phyloP scores from a whole-genome alignment of 2,888 invertebrate genomes.

The Sesia bembeciformis region DNA sequence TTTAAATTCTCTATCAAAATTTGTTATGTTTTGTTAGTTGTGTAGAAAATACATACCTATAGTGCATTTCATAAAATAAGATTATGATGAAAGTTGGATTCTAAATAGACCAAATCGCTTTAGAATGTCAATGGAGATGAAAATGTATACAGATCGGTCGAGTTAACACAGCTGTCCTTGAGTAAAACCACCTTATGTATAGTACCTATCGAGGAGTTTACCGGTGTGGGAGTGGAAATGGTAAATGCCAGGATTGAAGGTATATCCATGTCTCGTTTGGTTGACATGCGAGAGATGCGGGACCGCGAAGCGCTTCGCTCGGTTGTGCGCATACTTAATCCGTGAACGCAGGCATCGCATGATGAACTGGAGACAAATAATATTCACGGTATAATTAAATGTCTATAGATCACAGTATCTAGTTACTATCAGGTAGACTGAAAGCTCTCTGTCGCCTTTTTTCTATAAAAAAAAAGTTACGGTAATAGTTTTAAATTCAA shows the following conservation, averaged over 20 bases:
- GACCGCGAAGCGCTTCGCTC: slow-evolving; percentile 59
- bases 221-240: slow-evolving; percentile 33
- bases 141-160: too few relatives aligned
- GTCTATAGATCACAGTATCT: too few relatives aligned
- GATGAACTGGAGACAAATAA: slow-evolving; percentile 17
- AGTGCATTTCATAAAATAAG: not conserved
- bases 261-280: slow-evolving; percentile 62
- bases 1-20: too few relatives aligned
- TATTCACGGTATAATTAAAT: too few relatives aligned
- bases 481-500: too few relatives aligned
- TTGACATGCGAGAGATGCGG: slow-evolving; percentile 52
- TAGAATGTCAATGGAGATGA: too few relatives aligned
- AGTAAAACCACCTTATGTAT: too few relatives aligned
- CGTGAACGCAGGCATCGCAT: slow-evolving; percentile 45
- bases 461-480: too few relatives aligned
- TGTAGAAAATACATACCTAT: too few relatives aligned
- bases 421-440: too few relatives aligned
- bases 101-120: not conserved
- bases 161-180: not conserved
- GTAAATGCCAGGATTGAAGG: slow-evolving; percentile 58
- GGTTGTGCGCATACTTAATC: slow-evolving; percentile 44
- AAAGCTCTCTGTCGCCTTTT: too few relatives aligned
- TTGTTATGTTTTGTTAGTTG: too few relatives aligned
- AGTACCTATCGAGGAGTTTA: slow-evolving; percentile 7
- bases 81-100: not conserved